Percentiles rank a stretch among this genome's conserved stretches.
Evolutionary conservation across 2,888 invertebrate species (phyloP).

Genomic region (Megamerina dolium): DNA sequence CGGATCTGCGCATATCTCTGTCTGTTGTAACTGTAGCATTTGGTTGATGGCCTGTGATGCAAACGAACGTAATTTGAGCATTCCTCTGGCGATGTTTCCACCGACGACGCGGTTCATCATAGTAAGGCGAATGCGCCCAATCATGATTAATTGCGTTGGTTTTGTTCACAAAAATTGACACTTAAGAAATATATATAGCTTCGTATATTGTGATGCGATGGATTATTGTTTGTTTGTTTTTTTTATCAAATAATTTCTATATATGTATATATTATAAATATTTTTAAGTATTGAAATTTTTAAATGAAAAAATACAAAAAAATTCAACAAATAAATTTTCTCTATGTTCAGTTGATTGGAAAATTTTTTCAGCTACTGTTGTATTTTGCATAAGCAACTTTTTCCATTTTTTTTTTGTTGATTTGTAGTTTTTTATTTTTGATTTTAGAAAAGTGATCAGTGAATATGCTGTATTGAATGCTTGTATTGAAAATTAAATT

Average conservation of each 20-base stretch:
- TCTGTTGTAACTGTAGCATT: slow-evolving; percentile 37
- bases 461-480: too few relatives aligned
- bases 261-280: too few relatives aligned
- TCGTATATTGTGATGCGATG: too few relatives aligned
- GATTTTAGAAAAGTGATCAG: too few relatives aligned
- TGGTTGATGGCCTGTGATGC: slow-evolving; percentile 41
- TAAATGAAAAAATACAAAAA: slow-evolving; percentile 9
- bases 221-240: too few relatives aligned
- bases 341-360: slow-evolving; percentile 15
- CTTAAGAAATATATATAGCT: too few relatives aligned
- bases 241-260: too few relatives aligned
- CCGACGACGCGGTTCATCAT: background rate
- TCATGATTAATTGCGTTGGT: too few relatives aligned
- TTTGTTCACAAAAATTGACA: slow-evolving; percentile 14
- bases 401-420: too few relatives aligned
- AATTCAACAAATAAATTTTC: slow-evolving; percentile 17
- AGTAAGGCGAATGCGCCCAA: background rate
- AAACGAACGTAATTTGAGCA: slow-evolving; percentile 22
- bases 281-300: slow-evolving; percentile 16
- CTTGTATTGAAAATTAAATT: too few relatives aligned
- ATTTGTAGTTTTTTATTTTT: too few relatives aligned
- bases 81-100: background rate
- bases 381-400: too few relatives aligned
- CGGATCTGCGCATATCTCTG: slow-evolving; percentile 43
- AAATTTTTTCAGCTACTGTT: slow-evolving; percentile 11